phyloP scores from a whole-genome alignment of 2,888 invertebrate species.

The Merodon equestris region DNA sequence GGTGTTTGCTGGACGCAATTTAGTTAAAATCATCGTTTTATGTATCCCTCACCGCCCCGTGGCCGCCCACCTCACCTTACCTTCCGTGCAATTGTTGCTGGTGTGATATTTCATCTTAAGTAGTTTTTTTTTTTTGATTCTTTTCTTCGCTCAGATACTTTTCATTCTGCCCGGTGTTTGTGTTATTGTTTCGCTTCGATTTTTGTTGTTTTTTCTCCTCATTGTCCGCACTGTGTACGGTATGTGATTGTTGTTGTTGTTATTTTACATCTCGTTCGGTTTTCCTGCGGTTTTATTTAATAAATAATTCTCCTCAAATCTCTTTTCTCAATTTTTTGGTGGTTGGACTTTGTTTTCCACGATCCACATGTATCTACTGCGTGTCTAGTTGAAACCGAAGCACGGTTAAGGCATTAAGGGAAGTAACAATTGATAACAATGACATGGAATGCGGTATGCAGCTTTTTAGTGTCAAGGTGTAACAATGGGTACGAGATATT shows the following conservation, averaged over 20 bases:
- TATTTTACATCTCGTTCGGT: constrained; percentile 55
- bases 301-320: constrained; percentile 26
- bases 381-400: constrained; percentile 3
- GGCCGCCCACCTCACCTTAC: constrained; percentile 16
- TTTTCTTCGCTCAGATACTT: constrained; percentile 38
- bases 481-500: constrained; percentile 54
- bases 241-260: constrained; percentile 44
- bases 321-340: constrained; percentile 9
- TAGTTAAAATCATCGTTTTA: no score
- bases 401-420: constrained; percentile 39
- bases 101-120: constrained; percentile 66
- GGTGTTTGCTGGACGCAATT: no score
- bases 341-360: neutral
- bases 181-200: neutral
- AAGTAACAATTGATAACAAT: constrained; percentile 54
- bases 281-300: constrained; percentile 39
- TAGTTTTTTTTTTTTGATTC: no score
- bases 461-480: constrained; percentile 68
- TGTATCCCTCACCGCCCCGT: constrained; percentile 3
- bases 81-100: constrained; percentile 39
- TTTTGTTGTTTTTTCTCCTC: constrained; percentile 3
- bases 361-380: constrained; percentile 29
- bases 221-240: no score
- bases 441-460: constrained; percentile 64
- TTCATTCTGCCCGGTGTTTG: neutral